A percentile compares a stretch with the other conserved stretches of the same genome.
These are phyloP conservation scores for Hypsibius dujardini DNA, from an alignment of 1,140 invertebrate genomes.

Conservation along the genomic window DNA sequence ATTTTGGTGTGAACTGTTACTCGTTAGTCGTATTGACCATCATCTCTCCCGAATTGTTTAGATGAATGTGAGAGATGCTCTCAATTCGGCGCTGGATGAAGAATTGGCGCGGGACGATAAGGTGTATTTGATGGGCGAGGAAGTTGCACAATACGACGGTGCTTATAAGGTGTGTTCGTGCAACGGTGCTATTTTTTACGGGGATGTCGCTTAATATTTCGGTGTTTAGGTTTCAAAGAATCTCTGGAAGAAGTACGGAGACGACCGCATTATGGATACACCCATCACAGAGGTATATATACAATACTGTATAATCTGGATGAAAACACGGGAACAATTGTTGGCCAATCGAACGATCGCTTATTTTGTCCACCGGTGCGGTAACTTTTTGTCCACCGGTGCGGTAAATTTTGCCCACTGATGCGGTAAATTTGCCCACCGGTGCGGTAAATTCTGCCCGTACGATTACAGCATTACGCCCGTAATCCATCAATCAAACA, in stretches of 20 bases:
- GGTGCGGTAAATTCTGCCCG: too few species aligned
- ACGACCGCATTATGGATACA: conserved; percentile 87
- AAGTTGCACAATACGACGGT: conserved; percentile 95
- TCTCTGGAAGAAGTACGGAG: conserved; percentile 95
- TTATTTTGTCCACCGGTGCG: too few species aligned
- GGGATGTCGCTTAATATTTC: background rate
- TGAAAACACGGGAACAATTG: too few species aligned
- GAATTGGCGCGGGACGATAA: conserved; percentile 83
- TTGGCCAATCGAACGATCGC: too few species aligned
- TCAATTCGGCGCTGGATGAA: conserved; percentile 89
- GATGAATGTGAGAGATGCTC: conserved; percentile 85
- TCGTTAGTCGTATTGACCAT: too few species aligned
- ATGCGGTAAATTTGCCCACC: too few species aligned
- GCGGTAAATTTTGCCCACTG: too few species aligned
- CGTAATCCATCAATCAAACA: too few species aligned
- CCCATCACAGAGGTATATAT: conserved; percentile 79
- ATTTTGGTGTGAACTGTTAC: too few species aligned
- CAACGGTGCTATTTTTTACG: background rate
- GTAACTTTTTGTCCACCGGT: too few species aligned
- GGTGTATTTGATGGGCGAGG: conserved; percentile 87
- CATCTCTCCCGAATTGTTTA: too few species aligned
- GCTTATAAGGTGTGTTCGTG: conserved; percentile 58
- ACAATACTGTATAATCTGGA: conserved; percentile 14
- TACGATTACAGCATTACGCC: too few species aligned
- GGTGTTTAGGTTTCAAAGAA: conserved; percentile 53